These are phyloP conservation scores for Alligator sinensis DNA, from an alignment of 2,113 vertebrate genomes.

Conservation along the genomic window DNA sequence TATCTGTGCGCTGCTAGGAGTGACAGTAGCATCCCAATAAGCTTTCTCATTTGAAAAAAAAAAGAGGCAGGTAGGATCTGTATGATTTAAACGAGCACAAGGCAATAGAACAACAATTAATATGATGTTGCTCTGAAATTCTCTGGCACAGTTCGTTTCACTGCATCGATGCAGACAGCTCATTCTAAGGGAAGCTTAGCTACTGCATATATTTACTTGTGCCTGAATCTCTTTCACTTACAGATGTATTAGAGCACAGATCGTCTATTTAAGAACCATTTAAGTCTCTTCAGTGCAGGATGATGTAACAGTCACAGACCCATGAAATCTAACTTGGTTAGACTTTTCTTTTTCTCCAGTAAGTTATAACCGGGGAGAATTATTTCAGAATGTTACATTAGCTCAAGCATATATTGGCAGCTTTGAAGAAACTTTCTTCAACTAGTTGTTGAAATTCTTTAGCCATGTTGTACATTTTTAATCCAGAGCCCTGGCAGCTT, in stretches of 20 bases:
- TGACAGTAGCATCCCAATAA: too few species aligned
- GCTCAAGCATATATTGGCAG: neutral
- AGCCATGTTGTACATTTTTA: neutral
- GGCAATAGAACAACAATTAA: too few species aligned
- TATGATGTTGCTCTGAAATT: too few species aligned
- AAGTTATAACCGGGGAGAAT: neutral
- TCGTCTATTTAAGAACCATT: constrained; percentile 90
- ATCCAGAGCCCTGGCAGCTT: neutral
- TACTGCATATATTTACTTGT: constrained; percentile 81
- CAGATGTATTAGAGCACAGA: constrained; percentile 65
- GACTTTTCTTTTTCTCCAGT: neutral
- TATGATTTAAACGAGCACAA: too few species aligned
- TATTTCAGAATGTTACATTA: neutral
- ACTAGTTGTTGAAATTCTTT: neutral
- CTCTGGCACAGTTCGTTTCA: constrained; percentile 81
- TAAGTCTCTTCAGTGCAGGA: constrained; percentile 83
- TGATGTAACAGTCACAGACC: constrained; percentile 9
- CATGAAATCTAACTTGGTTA: neutral
- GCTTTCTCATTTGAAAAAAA: too few species aligned
- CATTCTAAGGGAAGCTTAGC: constrained; percentile 85
- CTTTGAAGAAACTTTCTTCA: neutral
- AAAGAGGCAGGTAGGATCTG: too few species aligned
- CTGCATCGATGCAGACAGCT: constrained; percentile 87
- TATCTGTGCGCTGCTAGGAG: too few species aligned
- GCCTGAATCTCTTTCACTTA: constrained; percentile 71